Evolutionary conservation across 2,888 invertebrate species (phyloP).

Genomic region (Coenonympha glycerion): DNA sequence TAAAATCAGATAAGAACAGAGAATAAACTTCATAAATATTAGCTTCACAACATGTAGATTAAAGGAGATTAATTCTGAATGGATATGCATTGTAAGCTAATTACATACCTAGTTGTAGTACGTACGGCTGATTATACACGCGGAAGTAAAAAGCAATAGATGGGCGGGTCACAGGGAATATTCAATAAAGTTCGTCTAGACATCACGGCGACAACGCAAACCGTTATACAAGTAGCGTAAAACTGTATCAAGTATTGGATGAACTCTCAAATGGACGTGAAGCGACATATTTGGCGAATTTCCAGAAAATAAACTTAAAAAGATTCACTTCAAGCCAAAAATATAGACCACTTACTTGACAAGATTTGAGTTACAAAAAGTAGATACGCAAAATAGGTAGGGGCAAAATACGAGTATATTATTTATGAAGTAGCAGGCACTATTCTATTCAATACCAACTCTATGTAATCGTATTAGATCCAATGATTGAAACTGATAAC

Average conservation of each 20-base stretch:
- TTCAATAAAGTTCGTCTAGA: constrained; percentile 49
- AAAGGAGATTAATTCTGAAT: constrained; percentile 12
- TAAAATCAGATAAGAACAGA: not conserved
- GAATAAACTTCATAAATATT: not conserved
- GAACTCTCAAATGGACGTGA: constrained; percentile 33
- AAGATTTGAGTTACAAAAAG: not conserved
- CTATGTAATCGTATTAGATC: not conserved
- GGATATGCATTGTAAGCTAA: constrained; percentile 10
- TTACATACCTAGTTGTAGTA: constrained; percentile 22
- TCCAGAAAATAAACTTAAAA: constrained; percentile 32
- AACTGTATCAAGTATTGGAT: constrained; percentile 38
- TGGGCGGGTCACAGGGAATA: constrained; percentile 39
- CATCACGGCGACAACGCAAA: constrained; percentile 50
- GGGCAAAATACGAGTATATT: not conserved
- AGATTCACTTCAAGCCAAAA: not conserved
- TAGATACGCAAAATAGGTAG: not conserved
- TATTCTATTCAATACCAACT: too few relatives aligned
- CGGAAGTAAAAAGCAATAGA: constrained; percentile 27
- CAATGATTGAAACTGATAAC: not conserved
- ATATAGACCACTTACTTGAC: not conserved
- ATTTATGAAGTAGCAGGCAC: too few relatives aligned
- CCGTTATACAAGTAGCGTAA: constrained; percentile 47
- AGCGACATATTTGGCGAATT: constrained; percentile 40
- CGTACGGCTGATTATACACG: constrained; percentile 25
- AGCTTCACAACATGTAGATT: not conserved